Base-by-base conservation (phyloP, 2,797 vertebrate species). In the Alauda arvensis region DNA sequence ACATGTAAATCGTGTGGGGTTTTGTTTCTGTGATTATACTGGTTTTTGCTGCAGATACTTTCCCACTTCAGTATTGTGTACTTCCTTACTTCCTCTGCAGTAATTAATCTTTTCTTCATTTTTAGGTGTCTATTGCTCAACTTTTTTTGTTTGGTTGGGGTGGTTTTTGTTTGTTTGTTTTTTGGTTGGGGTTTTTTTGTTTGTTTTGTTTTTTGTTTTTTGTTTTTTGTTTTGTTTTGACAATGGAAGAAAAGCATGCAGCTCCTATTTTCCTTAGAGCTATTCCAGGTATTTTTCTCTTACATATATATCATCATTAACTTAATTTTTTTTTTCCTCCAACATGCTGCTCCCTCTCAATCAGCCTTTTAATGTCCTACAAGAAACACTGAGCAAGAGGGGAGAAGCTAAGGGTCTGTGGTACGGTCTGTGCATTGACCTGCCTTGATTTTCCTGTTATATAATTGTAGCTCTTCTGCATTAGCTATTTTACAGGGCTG, bases 101-200 rank as follows among this genome's bases (percentile, higher is more conserved):
- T 68, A 59, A 89, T 72, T 83, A 0, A 65, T 79, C 63, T 67
- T 74, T 45, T 45, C 51, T 68, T 29, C 26, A 69, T 80, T 90
- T 85, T 82, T 69, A 66, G 48, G 69, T 56, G 34, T 67, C 75
- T 91, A 69, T 67, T 82, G 77, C 84, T 90, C 42, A 85, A 65
- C 13, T 17, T 42, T 33, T 37, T 37, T 37, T 37, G 37, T 37
- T 37, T 37, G 10, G 9, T 37, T 37, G 37, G 37, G 15, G 7
- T 18, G 16, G 8, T 6, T 17, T 42, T 34, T 28, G 31, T 34
- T 75, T 66, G 15, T 24, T 19, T 39, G n/a, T n/a, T n/a, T n/a
- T n/a, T n/a, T n/a, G n/a, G n/a, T n/a, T n/a, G n/a, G n/a, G n/a
- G n/a, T n/a, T n/a, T n/a, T n/a, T n/a, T n/a, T n/a, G n/a, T 11